A percentile compares a stretch with the other conserved stretches of the same genome.
These are phyloP conservation scores for Diaperis boleti DNA, from an alignment of 2,888 invertebrate species.

Conservation along the genomic window DNA sequence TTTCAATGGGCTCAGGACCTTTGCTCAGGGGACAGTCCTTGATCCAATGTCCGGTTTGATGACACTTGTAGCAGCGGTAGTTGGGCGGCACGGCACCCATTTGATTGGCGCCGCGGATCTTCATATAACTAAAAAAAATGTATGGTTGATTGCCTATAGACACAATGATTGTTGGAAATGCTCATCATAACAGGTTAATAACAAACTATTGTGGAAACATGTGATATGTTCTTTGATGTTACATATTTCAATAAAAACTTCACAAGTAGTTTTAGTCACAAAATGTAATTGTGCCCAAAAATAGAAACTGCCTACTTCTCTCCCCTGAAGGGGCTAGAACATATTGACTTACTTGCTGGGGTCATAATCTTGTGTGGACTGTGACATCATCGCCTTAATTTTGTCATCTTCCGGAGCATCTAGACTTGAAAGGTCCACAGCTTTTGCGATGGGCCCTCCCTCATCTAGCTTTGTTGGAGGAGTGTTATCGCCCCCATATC, in stretches of 20 bases:
- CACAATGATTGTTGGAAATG: too few species aligned
- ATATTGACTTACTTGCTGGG: slow-evolving; percentile 90
- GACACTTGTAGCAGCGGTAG: slow-evolving; percentile 95
- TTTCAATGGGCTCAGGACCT: slow-evolving; percentile 77
- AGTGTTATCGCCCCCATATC: slow-evolving; percentile 66
- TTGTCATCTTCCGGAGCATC: slow-evolving; percentile 98
- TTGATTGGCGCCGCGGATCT: slow-evolving; percentile 89
- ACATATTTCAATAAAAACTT: too few species aligned
- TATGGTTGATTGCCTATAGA: too few species aligned
- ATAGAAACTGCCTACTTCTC: too few species aligned
- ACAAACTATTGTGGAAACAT: too few species aligned
- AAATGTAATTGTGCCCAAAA: too few species aligned
- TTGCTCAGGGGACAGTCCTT: slow-evolving; percentile 89
- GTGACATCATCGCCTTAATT: slow-evolving; percentile 97
- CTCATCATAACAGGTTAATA: too few species aligned
- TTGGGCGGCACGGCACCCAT: slow-evolving; percentile 90
- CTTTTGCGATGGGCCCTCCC: slow-evolving; percentile 71
- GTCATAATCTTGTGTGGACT: slow-evolving; percentile 97
- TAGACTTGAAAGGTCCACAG: slow-evolving; percentile 87
- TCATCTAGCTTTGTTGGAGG: slow-evolving; percentile 64
- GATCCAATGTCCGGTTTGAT: slow-evolving; percentile 97
- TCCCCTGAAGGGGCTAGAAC: too few species aligned
- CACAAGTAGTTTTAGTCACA: too few species aligned
- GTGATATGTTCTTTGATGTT: too few species aligned
- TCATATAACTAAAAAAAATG: slow-evolving; percentile 79